Evolutionary conservation across 2,797 vertebrate genomes (phyloP), one percentile per base, ranked within the genome.

Genomic region (Lepus townsendii): DNA sequence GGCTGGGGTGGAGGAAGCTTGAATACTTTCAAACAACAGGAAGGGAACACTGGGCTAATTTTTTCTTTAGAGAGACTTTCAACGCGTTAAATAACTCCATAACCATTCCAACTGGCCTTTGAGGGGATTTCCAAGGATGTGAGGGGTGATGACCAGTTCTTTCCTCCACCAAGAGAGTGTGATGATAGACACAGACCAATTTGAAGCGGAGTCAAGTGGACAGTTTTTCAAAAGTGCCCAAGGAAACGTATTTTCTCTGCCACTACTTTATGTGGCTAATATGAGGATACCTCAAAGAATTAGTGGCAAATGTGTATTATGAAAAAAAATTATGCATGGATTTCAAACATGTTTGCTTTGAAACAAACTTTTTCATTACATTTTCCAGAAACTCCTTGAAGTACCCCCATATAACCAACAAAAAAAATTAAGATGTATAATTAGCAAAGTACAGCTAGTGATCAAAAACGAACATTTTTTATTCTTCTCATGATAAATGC

Each of bases 21-120:
- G 42, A 72, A 80, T 0, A 66, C 42, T 50, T 50, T 26, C 71
- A 78, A 65, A 76, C n/a, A 82, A 91, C 9, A 72, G 62, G 22
- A 88, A 83, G 80, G 13, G 35, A n/a, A 73, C 0, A 1, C 19
- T 32, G 17, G 9, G 13, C 50, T 86, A 32, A 66, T 87, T 77
- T 84, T 88, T 76, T 95, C 72, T 78, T 78, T 47, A 60, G 57
- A 65, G 62, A 32, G 32, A 90, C 83, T 83, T 96, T 76, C n/a
- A 92, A 20, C 80, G 75, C 72, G 52, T 86, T 57, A 76, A 79
- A 86, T 62, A 19, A 94, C 27, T 88, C 66, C 42, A 9, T 47
- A 47, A 47, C 42, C 42, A 47, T 47, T 47, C 42, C 42, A 47
- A 47, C 42, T 9, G 42, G 42, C 7, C 42, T 47, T 9, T 47